Conservation (phyloP, 1,140 invertebrate species). For the Cotesia vestalis region DNA sequence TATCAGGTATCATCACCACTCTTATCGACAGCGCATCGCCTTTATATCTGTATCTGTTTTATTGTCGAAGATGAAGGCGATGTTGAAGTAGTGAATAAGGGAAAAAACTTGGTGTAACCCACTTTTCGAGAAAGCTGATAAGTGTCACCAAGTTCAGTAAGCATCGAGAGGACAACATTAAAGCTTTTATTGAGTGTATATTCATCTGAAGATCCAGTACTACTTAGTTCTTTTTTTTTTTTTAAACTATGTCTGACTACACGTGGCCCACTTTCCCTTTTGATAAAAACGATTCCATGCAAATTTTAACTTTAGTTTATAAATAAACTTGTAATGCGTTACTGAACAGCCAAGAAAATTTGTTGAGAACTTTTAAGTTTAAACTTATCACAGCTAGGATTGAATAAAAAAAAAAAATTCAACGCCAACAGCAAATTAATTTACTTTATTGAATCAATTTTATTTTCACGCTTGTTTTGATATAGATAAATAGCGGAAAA, state of each 20-base stretch:
- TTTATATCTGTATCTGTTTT: not conserved
- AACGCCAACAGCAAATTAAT: too few species aligned
- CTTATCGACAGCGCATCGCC: not conserved
- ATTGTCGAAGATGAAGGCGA: not conserved
- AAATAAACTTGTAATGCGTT: conserved; percentile 12
- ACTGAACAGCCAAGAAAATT: not conserved
- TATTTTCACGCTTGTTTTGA: too few species aligned
- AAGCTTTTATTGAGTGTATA: not conserved
- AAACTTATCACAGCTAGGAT: too few species aligned
- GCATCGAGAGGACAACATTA: conserved; percentile 37
- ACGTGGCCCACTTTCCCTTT: conserved; percentile 23
- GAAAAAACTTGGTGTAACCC: conserved; percentile 58
- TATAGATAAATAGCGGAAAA: too few species aligned
- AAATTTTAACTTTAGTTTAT: conserved; percentile 2
- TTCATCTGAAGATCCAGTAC: not conserved
- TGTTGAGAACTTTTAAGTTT: too few species aligned
- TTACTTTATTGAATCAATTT: too few species aligned
- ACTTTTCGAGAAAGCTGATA: conserved; percentile 49
- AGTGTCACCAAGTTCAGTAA: conserved; percentile 54
- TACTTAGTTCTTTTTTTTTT: not conserved
- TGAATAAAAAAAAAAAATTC: too few species aligned
- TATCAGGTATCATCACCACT: conserved; percentile 8
- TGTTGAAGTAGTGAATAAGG: conserved; percentile 6
- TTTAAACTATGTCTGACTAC: conserved; percentile 15
- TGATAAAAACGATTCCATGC: not conserved